Conservation (phyloP, 1,140 invertebrate species). For the Drosophila chauvacae region DNA sequence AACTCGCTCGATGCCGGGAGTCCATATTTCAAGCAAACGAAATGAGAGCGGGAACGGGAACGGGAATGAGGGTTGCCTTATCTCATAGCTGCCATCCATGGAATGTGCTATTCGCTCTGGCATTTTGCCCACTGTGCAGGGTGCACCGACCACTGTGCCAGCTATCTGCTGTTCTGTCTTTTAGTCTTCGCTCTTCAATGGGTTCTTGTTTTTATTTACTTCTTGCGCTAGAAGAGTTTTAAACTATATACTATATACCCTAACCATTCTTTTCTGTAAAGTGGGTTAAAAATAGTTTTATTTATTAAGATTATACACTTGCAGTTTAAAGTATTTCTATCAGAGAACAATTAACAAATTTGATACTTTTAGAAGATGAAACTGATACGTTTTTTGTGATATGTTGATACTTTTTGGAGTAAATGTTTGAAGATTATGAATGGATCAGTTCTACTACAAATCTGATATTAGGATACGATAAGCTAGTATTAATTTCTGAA, state of each 20-base stretch:
- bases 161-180: background rate
- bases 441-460: background rate
- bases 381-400: background rate
- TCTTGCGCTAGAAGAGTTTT: background rate
- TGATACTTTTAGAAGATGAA: background rate
- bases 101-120: constrained; percentile 26
- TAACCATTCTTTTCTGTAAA: background rate
- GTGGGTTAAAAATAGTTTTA: background rate
- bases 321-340: rapidly evolving
- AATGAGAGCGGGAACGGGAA: background rate
- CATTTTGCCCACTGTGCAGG: constrained; percentile 20
- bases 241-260: background rate
- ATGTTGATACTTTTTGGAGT: background rate
- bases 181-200: background rate
- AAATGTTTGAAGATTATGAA: background rate
- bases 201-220: background rate
- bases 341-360: no score
- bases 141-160: constrained; percentile 9
- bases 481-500: background rate
- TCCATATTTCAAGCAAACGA: constrained; percentile 18
- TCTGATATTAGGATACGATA: background rate
- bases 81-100: constrained; percentile 30
- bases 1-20: constrained; percentile 16
- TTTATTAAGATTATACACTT: background rate
- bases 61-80: constrained; percentile 27